phyloP scores from a whole-genome alignment of 2,888 invertebrate genomes.

The Biston stratarius region DNA sequence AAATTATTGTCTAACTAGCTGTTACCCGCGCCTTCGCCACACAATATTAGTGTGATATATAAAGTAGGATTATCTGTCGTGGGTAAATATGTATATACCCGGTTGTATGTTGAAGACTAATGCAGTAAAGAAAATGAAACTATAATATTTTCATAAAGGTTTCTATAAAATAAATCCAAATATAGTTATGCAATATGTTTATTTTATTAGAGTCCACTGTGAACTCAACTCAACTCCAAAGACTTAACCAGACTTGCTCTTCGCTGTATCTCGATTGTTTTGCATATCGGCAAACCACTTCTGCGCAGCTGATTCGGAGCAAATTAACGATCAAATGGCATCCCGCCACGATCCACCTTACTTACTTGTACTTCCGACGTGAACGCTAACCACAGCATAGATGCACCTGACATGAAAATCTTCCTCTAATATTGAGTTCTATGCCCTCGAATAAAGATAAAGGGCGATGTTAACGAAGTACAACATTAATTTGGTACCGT shows the following conservation, averaged over 20 bases:
- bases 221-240: conserved; percentile 52
- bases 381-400: conserved; percentile 49
- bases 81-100: too few relatives aligned
- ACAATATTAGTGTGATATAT: too few relatives aligned
- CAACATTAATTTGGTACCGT: conserved; percentile 69
- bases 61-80: too few relatives aligned
- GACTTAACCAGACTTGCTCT: conserved; percentile 59
- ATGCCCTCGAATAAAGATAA: conserved; percentile 55
- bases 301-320: conserved; percentile 68
- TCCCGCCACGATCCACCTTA: conserved; percentile 64
- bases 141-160: too few relatives aligned
- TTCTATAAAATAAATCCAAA: conserved; percentile 11
- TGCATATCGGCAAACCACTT: conserved; percentile 78
- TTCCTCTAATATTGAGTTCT: conserved; percentile 59
- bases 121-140: too few relatives aligned
- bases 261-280: conserved; percentile 79
- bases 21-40: too few relatives aligned
- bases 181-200: conserved; percentile 35
- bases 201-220: conserved; percentile 48
- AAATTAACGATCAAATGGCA: conserved; percentile 81
- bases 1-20: too few relatives aligned
- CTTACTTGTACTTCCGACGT: conserved; percentile 65
- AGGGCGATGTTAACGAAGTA: conserved; percentile 55
- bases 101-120: too few relatives aligned
- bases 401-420: conserved; percentile 47